Base-by-base conservation (phyloP, 2,888 invertebrate species). In the Caenorhabditis auriculariae region DNA sequence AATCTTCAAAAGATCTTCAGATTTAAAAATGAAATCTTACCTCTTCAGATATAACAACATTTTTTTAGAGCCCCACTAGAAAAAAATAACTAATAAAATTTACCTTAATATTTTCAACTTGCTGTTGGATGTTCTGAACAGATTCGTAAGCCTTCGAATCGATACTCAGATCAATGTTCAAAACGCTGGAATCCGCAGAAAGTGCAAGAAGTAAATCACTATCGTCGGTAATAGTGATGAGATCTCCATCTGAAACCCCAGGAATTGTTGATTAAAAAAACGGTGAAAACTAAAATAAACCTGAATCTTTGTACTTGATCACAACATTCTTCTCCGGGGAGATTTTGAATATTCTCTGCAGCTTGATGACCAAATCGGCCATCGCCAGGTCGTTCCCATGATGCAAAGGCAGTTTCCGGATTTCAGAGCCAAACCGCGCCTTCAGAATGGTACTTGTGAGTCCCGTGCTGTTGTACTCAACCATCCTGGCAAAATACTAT, bases 231-330 rank as follows among this genome's bases (percentile, higher is more conserved):
- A 77, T 42, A 7, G 70, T 74, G 17, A 77, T 52, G 37, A 71
- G 59, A 50, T 77, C 77, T 2, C 69, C 71, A 19, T 75, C 77
- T 77, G 43, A 12, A 73, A 59, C 4, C 37, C 4, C 12, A 23
- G n/a, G 21, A 26, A n/a, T 23, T 9, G 39, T 12, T 26, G 5
- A 51, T 39, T 41, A 3, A 23, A 17, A 9, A 15, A n/a, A 3
- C 19, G 51, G 32, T 4, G n/a, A 27, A 32, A 39, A 49, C 19
- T 52, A 47, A 28, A 45, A 48, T 54, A 35, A 6, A 75, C 76
- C 76, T 17, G 49, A 32, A 62, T 77, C 77, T 29, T 60, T 63
- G 60, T 77, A 77, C 50, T 74, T 77, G 23, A 77, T 42, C 12
- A 57, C 39, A 35, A 77, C 46, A 19, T 60, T 55, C 9, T 54